These are phyloP conservation scores for Bos taurus DNA, from an alignment of 2,113 vertebrate species.

Conservation along the genomic window ARS-UCD2.0 NC_037346.1:17822001-17822500, in stretches of 20 bases:
- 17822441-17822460: neutral
- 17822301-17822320: neutral
- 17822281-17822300: neutral
- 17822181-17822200: neutral
- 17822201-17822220: neutral
- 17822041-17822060: neutral
- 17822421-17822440: neutral
- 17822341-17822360: neutral
- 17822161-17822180: accelerated
- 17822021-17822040: neutral
- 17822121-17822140: neutral
- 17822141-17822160: accelerated
- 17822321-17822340: neutral
- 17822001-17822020: neutral
- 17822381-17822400: neutral
- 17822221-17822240: neutral
- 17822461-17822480: neutral
- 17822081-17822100: neutral
- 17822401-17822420: neutral
- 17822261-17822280: neutral
- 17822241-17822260: neutral
- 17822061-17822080: neutral
- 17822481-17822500: neutral
- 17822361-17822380: neutral
- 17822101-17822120: neutral